phyloP scores from a whole-genome alignment of 2,888 invertebrate species.

The Zhuqinia jingwanae region DNA sequence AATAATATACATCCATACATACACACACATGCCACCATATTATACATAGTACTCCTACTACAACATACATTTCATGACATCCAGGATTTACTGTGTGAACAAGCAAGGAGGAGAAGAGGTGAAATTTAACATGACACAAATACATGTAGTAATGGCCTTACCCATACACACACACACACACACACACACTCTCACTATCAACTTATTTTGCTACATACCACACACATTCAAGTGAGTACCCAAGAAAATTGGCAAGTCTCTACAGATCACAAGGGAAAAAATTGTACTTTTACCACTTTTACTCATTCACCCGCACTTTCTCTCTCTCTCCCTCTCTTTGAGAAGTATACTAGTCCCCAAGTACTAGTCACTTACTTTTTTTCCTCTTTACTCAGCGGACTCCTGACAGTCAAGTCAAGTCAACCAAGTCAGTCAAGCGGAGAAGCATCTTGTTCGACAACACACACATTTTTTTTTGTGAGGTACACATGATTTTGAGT shows the following conservation, averaged over 20 bases:
- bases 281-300: constrained; percentile 27
- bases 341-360: no score
- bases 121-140: not conserved
- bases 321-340: constrained; percentile 25
- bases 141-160: not conserved
- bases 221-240: not conserved
- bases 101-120: constrained; percentile 3
- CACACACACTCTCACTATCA: constrained; percentile 6
- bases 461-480: not conserved
- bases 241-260: constrained; percentile 51
- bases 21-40: no score
- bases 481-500: constrained; percentile 40
- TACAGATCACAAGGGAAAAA: constrained; percentile 10
- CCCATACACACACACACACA: not conserved
- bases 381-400: constrained; percentile 12
- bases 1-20: no score
- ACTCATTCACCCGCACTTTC: constrained; percentile 36
- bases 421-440: constrained; percentile 51
- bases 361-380: constrained; percentile 49
- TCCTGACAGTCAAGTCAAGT: constrained; percentile 56
- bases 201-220: not conserved
- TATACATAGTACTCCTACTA: no score
- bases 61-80: not conserved
- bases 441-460: constrained; percentile 57
- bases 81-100: constrained; percentile 26